Evolutionary conservation across 2,113 vertebrate species (phyloP).

Genomic region (Rynchops niger): DNA sequence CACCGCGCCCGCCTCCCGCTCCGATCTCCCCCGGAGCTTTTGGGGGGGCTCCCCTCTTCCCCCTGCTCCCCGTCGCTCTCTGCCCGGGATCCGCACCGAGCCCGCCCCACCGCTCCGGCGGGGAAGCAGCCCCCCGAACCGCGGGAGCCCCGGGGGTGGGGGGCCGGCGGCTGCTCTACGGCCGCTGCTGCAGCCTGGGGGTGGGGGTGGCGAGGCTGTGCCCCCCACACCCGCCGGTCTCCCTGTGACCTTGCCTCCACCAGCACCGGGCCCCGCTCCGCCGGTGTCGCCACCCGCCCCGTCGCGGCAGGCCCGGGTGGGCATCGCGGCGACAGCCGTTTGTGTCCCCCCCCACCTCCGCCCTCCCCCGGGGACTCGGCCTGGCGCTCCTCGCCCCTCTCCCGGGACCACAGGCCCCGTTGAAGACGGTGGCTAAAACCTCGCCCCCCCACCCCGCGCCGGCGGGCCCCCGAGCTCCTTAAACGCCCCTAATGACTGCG

Average conservation of each 20-base stretch:
- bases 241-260: not conserved
- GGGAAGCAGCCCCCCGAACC: not conserved
- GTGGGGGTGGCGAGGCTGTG: not conserved
- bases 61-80: too few relatives aligned
- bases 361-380: not conserved
- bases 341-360: too few relatives aligned
- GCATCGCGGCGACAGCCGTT: not conserved
- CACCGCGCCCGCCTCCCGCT: not conserved
- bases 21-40: not conserved
- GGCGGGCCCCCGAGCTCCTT: constrained; percentile 63
- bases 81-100: not conserved
- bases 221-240: not conserved
- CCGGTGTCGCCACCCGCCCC: not conserved
- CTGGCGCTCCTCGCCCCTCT: not conserved
- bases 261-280: not conserved
- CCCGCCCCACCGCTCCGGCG: not conserved
- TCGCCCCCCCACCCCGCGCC: constrained; percentile 19
- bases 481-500: constrained; percentile 72
- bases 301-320: not conserved
- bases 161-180: not conserved
- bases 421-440: constrained; percentile 56
- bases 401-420: not conserved
- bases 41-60: not conserved
- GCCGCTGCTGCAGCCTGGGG: not conserved
- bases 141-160: too few relatives aligned